Evolutionary conservation across 1,140 invertebrate genomes (phyloP).

Genomic region (Drosophila tsacasi): DNA sequence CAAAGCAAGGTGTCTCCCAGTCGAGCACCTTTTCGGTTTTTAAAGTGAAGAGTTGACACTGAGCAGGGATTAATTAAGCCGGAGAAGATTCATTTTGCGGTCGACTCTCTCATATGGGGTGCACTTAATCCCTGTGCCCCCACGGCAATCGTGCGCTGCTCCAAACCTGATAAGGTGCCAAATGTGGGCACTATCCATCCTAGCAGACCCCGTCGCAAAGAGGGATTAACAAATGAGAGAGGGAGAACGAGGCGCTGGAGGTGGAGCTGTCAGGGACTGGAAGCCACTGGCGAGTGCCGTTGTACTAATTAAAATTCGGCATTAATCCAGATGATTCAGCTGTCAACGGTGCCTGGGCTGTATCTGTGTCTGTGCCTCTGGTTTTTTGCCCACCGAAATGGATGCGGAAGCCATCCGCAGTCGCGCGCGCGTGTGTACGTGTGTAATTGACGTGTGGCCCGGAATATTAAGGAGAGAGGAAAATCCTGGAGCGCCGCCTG

Average conservation of each 20-base stretch:
- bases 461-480: slow-evolving; percentile 76
- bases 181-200: slow-evolving; percentile 73
- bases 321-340: slow-evolving; percentile 84
- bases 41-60: slow-evolving; percentile 26
- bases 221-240: slow-evolving; percentile 58
- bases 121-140: slow-evolving; percentile 9
- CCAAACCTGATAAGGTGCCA: slow-evolving; percentile 69
- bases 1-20: slow-evolving; percentile 1
- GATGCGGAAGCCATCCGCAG: slow-evolving; percentile 53
- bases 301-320: slow-evolving; percentile 84
- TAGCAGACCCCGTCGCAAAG: slow-evolving; percentile 34
- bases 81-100: slow-evolving; percentile 61
- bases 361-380: slow-evolving; percentile 11
- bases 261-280: background rate
- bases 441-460: slow-evolving; percentile 79
- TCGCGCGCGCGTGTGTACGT: slow-evolving; percentile 54
- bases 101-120: slow-evolving; percentile 13
- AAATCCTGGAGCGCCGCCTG: slow-evolving; percentile 36
- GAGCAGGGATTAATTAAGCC: slow-evolving; percentile 73
- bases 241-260: background rate
- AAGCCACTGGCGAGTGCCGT: slow-evolving; percentile 36
- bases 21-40: slow-evolving; percentile 9
- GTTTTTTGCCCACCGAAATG: slow-evolving; percentile 36
- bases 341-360: slow-evolving; percentile 61
- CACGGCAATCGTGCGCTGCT: slow-evolving; percentile 50